A percentile compares a stretch with the other conserved stretches of the same genome.
These are phyloP conservation scores for Lordiphosa fenestrarum DNA, from an alignment of 2,888 invertebrate genomes.

Conservation along the genomic window DNA sequence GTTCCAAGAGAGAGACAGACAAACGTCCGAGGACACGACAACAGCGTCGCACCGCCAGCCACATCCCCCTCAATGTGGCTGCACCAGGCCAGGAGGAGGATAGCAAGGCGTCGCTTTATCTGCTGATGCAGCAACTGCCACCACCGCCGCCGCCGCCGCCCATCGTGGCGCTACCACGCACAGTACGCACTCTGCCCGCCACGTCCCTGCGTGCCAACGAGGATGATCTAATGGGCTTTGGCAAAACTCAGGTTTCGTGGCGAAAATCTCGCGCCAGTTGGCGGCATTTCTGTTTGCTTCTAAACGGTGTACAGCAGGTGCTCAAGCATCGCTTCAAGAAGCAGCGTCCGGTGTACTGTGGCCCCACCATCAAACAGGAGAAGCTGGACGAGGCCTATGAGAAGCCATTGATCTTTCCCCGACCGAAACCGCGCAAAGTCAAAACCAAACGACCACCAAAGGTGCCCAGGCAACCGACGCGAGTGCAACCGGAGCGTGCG, in stretches of 20 bases:
- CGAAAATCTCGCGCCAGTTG: slow-evolving; percentile 51
- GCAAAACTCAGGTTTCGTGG: slow-evolving; percentile 31
- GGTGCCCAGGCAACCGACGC: slow-evolving; percentile 41
- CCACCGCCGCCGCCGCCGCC: slow-evolving; percentile 25
- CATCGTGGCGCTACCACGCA: background rate
- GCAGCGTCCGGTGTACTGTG: slow-evolving; percentile 64
- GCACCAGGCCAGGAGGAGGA: slow-evolving; percentile 22
- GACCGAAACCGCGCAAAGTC: slow-evolving; percentile 29
- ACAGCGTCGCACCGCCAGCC: slow-evolving; percentile 39
- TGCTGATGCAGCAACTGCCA: slow-evolving; percentile 42
- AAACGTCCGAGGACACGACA: slow-evolving; percentile 41
- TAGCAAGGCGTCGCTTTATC: slow-evolving; percentile 35
- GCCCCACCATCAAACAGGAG: slow-evolving; percentile 40
- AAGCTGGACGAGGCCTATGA: slow-evolving; percentile 35
- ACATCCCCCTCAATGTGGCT: slow-evolving; percentile 3
- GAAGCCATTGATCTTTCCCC: slow-evolving; percentile 39
- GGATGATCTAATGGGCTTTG: slow-evolving; percentile 39
- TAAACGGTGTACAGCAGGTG: slow-evolving; percentile 64
- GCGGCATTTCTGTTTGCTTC: slow-evolving; percentile 59
- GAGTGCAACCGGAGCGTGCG: slow-evolving; percentile 65
- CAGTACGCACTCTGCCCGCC: slow-evolving; percentile 1
- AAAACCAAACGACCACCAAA: slow-evolving; percentile 21
- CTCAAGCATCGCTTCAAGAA: slow-evolving; percentile 70
- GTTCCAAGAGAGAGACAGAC: background rate
- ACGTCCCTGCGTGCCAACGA: slow-evolving; percentile 11